Evolutionary conservation across 2,113 vertebrate genomes (phyloP).

Genomic region (Nestor notabilis): DNA sequence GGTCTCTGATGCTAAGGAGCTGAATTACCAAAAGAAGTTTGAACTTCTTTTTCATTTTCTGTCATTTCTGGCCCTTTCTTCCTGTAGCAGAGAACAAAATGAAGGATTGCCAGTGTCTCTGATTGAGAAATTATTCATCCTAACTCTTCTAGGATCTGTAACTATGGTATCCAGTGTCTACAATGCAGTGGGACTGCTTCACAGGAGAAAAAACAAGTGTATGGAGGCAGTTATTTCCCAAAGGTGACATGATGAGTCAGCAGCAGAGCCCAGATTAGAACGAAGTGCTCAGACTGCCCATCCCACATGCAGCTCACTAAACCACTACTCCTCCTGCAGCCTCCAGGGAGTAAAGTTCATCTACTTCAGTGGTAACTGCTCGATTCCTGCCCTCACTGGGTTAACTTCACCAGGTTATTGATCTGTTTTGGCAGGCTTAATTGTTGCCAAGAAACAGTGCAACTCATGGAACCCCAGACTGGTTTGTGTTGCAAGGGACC

Average conservation of each 20-base stretch:
- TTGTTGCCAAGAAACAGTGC: neutral
- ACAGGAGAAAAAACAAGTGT: neutral
- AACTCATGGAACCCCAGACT: neutral
- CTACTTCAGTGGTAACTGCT: neutral
- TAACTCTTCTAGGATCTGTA: neutral
- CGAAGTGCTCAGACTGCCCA: neutral
- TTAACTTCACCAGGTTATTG: neutral
- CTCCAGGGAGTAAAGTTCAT: neutral
- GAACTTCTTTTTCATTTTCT: neutral
- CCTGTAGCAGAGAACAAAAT: neutral
- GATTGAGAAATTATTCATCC: neutral
- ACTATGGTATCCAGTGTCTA: neutral
- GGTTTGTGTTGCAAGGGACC: neutral
- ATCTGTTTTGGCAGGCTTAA: neutral
- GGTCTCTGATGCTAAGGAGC: neutral
- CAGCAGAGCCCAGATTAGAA: neutral
- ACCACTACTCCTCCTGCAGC: neutral
- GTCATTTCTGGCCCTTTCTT: neutral
- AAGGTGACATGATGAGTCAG: neutral
- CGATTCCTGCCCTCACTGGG: neutral
- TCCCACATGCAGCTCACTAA: neutral
- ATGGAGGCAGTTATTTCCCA: neutral
- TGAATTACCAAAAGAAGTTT: neutral
- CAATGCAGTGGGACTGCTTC: neutral
- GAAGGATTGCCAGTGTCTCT: neutral